A percentile compares a stretch with the other conserved stretches of the same genome.
These are phyloP conservation scores for Masticophis lateralis DNA, from an alignment of 2,797 vertebrate genomes.

Conservation along the genomic window DNA sequence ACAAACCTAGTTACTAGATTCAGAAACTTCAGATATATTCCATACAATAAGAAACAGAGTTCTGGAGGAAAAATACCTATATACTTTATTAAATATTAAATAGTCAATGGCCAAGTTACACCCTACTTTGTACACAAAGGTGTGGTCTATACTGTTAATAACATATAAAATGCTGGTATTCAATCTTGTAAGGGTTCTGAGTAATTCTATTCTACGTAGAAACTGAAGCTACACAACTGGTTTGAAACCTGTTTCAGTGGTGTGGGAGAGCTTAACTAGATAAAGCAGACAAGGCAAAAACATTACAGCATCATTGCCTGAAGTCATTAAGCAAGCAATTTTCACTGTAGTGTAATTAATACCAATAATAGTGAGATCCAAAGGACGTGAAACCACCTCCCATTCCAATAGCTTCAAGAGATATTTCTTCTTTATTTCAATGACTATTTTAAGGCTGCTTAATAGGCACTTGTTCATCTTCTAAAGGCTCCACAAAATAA, in stretches of 20 bases:
- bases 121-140: slow-evolving; percentile 8
- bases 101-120: not conserved
- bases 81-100: not conserved
- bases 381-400: not conserved
- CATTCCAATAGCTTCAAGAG: not conserved
- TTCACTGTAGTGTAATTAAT: not conserved
- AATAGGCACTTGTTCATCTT: not conserved
- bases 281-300: slow-evolving; percentile 29
- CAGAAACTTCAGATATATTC: not conserved
- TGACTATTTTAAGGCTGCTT: not conserved
- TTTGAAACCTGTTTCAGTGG: slow-evolving; percentile 53
- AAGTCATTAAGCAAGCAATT: not conserved
- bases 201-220: not conserved
- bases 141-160: not conserved
- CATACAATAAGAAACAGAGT: not conserved
- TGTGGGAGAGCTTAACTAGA: slow-evolving; percentile 39
- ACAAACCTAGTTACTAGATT: not conserved
- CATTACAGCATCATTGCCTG: not conserved
- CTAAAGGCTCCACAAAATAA: slow-evolving; percentile 23
- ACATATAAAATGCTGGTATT: not conserved
- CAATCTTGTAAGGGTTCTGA: slow-evolving; percentile 12
- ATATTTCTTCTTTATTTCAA: slow-evolving; percentile 10
- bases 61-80: not conserved
- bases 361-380: slow-evolving; percentile 1
- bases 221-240: slow-evolving; percentile 61